Base-by-base conservation (phyloP, 2,113 vertebrate genomes). In the Phylloscopus whistleri region DNA sequence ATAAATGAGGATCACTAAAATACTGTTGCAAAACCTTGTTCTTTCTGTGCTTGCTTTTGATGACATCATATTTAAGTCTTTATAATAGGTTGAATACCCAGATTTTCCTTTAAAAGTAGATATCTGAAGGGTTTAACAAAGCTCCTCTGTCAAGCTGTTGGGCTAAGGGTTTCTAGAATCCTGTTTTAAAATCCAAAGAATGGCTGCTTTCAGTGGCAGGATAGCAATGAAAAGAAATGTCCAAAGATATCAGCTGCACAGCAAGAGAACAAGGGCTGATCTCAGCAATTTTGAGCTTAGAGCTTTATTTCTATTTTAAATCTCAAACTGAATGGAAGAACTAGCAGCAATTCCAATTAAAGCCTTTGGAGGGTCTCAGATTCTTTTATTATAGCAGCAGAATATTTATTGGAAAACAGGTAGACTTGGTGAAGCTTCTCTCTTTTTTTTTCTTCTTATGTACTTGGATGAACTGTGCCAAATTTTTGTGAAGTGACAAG, bases 151-250 rank as follows among this genome's bases (percentile, higher is more conserved):
- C 75, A 67, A 89, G 64, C 86, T 84, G 21, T 81, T 92, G 73
- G 93, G 41, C 79, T 70, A 64, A 78, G 64, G 28, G 75, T 68
- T 79, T 92, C 64, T 85, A 55, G 92, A 94, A 93, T 93, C 70
- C 72, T 5, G 24, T 77, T 91, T 92, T 70, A 91, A 95, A 94
- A 91, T 58, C 22, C 26, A 28, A 88, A 97, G 91, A 97, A 97
- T 95, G 77, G 31, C 60, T 48, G 94, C 94, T 97, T 97, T 97
- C 96, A 97, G 51, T 94, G 67, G 46, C 64, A 69, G 93, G 66
- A 52, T 86, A 95, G 94, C 80, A 95, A 10, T 94, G 89, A 90
- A 95, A 95, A 94, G 90, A 90, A 80, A 78, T 67, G 83, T 68
- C 35, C 66, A 77, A 94, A 93, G 86, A 95, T 92, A 89, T 90